A percentile compares a stretch with the other conserved stretches of the same genome.
Conservation (phyloP, 1,140 invertebrate species). For the Chlorops oryzae region DNA sequence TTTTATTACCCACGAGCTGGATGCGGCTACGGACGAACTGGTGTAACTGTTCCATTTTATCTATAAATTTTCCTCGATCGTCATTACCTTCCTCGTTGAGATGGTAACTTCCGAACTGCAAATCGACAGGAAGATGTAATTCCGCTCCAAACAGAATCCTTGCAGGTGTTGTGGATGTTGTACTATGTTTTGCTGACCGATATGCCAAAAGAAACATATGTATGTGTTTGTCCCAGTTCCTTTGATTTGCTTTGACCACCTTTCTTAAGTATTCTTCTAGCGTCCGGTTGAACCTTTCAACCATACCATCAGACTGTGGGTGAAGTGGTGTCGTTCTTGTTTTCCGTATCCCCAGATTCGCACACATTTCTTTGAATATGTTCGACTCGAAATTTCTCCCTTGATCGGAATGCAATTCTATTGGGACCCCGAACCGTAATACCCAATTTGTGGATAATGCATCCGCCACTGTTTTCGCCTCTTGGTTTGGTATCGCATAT, state of each 20-base stretch:
- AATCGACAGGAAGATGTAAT: background rate
- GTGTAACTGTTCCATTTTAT: background rate
- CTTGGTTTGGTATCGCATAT: slow-evolving; percentile 41
- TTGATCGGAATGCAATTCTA: slow-evolving; percentile 40
- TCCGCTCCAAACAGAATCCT: background rate
- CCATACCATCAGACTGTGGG: too few relatives aligned
- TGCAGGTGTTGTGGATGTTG: background rate
- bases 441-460: slow-evolving; percentile 36
- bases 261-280: too few relatives aligned
- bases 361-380: slow-evolving; percentile 15
- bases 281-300: too few relatives aligned
- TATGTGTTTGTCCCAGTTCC: background rate
- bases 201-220: background rate
- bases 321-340: too few relatives aligned
- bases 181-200: background rate
- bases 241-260: too few relatives aligned
- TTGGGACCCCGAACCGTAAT: slow-evolving; percentile 38
- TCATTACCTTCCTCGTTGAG: background rate
- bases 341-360: slow-evolving; percentile 19
- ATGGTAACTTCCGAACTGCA: background rate
- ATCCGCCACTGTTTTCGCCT: slow-evolving; percentile 38
- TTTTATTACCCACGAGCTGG: background rate
- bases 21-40: background rate
- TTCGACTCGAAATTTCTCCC: slow-evolving; percentile 37
- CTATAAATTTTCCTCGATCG: background rate